Percentiles rank a stretch among this genome's conserved stretches.
Conservation (phyloP, 2,113 vertebrate genomes). For the Spilogale gracilis region DNA sequence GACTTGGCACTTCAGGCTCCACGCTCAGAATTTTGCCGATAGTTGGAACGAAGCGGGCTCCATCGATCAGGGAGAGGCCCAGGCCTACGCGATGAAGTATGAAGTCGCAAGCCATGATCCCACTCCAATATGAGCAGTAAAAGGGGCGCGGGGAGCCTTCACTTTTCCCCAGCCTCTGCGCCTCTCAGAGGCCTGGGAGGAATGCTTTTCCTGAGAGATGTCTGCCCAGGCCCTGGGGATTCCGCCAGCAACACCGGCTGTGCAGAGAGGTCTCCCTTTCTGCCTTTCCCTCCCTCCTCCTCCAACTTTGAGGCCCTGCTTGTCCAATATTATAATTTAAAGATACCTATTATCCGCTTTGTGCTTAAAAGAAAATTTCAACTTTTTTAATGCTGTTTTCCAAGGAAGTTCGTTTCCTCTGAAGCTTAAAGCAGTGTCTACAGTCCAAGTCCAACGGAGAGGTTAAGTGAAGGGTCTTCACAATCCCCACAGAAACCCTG, state of each 20-base stretch:
- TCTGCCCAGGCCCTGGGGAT: conserved; percentile 43
- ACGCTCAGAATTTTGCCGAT: conserved; percentile 21
- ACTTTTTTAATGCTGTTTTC: background rate
- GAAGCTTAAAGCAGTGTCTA: conserved; percentile 62
- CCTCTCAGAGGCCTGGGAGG: conserved; percentile 22
- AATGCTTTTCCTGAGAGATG: conserved; percentile 17
- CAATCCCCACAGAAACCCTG: background rate
- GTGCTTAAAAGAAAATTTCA: conserved; percentile 75
- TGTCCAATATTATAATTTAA: conserved; percentile 78
- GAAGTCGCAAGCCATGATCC: conserved; percentile 26
- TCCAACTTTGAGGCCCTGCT: conserved; percentile 48
- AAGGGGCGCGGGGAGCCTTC: background rate
- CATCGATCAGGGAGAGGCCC: conserved; percentile 22
- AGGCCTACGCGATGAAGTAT: conserved; percentile 6
- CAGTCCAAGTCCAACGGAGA: conserved; percentile 33
- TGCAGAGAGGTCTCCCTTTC: conserved; percentile 6
- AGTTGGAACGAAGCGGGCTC: conserved; percentile 76
- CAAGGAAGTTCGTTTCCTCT: conserved; percentile 41
- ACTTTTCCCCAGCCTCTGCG: background rate
- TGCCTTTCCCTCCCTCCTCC: background rate
- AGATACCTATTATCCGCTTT: conserved; percentile 70
- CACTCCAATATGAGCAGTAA: background rate
- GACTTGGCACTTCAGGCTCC: conserved; percentile 33
- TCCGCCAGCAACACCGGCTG: conserved; percentile 54
- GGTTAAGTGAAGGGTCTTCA: conserved; percentile 44